phyloP scores from a whole-genome alignment of 2,888 invertebrate species.

The Odontothrips loti region DNA sequence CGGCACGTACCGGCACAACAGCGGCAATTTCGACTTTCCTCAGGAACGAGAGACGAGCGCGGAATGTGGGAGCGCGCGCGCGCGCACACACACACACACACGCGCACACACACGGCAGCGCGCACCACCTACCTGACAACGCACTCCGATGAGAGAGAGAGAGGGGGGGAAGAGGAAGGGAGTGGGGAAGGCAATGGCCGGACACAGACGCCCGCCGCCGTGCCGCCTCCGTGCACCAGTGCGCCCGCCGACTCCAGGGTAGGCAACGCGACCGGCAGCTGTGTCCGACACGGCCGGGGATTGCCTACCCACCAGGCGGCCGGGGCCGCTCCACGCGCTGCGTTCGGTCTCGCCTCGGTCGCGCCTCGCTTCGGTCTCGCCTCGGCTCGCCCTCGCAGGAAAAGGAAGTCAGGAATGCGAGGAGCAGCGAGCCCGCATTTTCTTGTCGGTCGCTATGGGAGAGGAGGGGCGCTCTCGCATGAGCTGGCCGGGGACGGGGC shows the following conservation, averaged over 20 bases:
- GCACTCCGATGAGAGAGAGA: neutral
- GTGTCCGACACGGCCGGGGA: neutral
- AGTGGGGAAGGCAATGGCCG: neutral
- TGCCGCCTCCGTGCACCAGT: neutral
- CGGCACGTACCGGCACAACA: constrained; percentile 23
- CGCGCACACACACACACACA: constrained; percentile 37
- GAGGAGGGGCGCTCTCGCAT: neutral
- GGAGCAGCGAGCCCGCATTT: no score
- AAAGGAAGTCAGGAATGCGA: no score
- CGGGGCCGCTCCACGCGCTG: neutral
- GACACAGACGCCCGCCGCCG: neutral
- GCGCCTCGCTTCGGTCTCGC: no score
- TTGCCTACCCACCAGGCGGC: neutral
- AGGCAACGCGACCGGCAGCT: neutral
- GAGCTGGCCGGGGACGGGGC: neutral
- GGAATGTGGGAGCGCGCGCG: constrained; percentile 38
- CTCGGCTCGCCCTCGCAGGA: no score
- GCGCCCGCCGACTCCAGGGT: neutral
- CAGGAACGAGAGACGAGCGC: constrained; percentile 34
- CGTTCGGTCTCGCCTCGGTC: no score
- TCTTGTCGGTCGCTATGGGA: no score
- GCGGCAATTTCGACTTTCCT: constrained; percentile 24
- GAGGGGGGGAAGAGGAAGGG: neutral
- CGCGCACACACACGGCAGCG: neutral
- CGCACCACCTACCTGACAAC: neutral